These are phyloP conservation scores for Pachypeltis micranthus DNA, from an alignment of 1,140 invertebrate species.

Conservation along the genomic window DNA sequence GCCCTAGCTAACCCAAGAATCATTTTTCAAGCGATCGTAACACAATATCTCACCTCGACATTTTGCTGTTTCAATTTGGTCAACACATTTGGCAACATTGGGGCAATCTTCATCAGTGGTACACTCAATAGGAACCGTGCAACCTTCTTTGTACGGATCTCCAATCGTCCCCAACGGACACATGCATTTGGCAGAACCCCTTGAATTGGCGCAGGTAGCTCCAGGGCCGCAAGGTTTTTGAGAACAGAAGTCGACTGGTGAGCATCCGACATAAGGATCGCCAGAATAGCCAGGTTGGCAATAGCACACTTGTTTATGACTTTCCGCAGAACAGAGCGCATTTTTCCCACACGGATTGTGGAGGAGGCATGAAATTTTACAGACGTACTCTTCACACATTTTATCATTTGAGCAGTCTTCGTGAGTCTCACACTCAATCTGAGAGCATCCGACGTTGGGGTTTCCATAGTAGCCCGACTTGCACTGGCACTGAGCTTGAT, in stretches of 20 bases:
- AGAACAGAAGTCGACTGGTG: conserved; percentile 64
- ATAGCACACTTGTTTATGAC: conserved; percentile 59
- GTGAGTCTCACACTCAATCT: conserved; percentile 58
- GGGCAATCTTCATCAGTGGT: conserved; percentile 64
- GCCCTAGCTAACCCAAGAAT: no score
- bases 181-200: conserved; percentile 66
- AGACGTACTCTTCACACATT: conserved; percentile 63
- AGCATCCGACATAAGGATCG: conserved; percentile 54
- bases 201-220: conserved; percentile 67
- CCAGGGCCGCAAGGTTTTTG: conserved; percentile 67
- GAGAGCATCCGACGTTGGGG: conserved; percentile 59
- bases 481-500: conserved; percentile 61
- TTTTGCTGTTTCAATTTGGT: conserved; percentile 53
- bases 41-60: conserved; percentile 45
- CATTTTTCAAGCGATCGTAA: not conserved
- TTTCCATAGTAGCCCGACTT: conserved; percentile 66
- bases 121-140: conserved; percentile 64
- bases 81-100: conserved; percentile 54
- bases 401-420: conserved; percentile 68
- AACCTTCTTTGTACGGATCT: conserved; percentile 69
- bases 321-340: conserved; percentile 67
- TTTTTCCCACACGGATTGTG: conserved; percentile 71
- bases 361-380: conserved; percentile 69
- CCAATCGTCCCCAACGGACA: conserved; percentile 67
- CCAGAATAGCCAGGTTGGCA: conserved; percentile 79